Evolutionary conservation across 2,113 vertebrate species (phyloP), one percentile per base, ranked within the genome.

Genomic region (Bos indicus): DNA sequence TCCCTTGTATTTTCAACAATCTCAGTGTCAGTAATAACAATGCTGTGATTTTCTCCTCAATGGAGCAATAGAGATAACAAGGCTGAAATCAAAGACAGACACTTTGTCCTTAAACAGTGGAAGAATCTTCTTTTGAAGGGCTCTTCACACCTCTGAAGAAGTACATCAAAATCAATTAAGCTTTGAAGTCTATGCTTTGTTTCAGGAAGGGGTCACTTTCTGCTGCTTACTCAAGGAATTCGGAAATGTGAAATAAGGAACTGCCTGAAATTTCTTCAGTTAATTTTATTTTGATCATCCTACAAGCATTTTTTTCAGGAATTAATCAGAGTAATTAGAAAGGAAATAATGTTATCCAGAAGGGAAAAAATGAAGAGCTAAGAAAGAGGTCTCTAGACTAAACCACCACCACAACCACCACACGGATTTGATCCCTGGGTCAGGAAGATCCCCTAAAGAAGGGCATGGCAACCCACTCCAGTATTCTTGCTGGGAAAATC

Each of bases 101-200:
- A 77, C 54, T 80, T 11, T 57, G 30, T 88, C 43, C 43, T 94
- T 71, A 71, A 87, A 60, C 7, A 93, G 23, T 93, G 21, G 59
- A 95, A 59, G 43, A 97, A 67, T 91, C 19, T 57, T 87, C 71
- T 93, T 57, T 87, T 91, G 40, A 91, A 78, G 15, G 56, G 54
- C 17, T 95, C 40, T 88, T 51, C 28, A 59, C 13, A 88, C 8
- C n/a, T 95, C 62, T 83, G 3, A 7, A 91, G 46, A 89, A 48
- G 60, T 26, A 36, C 25, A 93, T 74, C 64, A 95, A 92, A 94
- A 94, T 80, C 83, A 93, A 85, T 26, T 95, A 96, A 95, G 64
- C 36, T 94, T 59, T 94, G 57, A 91, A 80, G 36, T 84, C 43
- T 71, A 94, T 52, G 57, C 19, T 81, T 80, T 91, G 9, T 85